phyloP scores from a whole-genome alignment of 2,888 invertebrate genomes.

The Germaria angustata region DNA sequence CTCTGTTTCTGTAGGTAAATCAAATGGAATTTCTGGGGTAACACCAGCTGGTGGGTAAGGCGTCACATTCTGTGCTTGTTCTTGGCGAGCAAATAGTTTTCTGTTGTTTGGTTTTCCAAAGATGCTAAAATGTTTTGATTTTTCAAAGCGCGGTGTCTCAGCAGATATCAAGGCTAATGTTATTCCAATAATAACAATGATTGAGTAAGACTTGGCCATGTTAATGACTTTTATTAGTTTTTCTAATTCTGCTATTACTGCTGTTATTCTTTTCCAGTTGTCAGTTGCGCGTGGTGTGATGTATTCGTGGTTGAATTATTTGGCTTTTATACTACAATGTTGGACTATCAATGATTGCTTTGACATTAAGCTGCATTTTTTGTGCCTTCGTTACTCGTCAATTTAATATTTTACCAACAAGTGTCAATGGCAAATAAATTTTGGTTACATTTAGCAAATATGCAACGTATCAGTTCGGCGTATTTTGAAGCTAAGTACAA shows the following conservation, averaged over 20 bases:
- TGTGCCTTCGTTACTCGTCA: neutral
- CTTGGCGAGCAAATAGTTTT: constrained; percentile 72
- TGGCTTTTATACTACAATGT: constrained; percentile 52
- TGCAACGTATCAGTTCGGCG: constrained; percentile 23
- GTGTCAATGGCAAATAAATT: constrained; percentile 64
- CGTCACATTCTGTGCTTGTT: constrained; percentile 66
- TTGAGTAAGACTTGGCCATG: constrained; percentile 69
- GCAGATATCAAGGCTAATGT: constrained; percentile 62
- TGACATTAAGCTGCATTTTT: constrained; percentile 48
- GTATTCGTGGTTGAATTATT: constrained; percentile 32
- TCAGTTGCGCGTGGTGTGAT: constrained; percentile 54
- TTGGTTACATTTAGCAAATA: constrained; percentile 49
- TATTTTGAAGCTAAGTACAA: constrained; percentile 44
- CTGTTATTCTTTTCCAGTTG: constrained; percentile 33
- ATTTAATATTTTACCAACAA: constrained; percentile 39
- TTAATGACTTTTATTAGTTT: constrained; percentile 57
- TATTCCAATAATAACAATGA: constrained; percentile 69
- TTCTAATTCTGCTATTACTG: constrained; percentile 8
- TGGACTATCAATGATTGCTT: constrained; percentile 48
- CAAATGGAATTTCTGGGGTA: constrained; percentile 74
- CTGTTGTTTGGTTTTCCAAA: constrained; percentile 26
- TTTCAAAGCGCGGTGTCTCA: constrained; percentile 70
- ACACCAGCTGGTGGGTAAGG: constrained; percentile 75
- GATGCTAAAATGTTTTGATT: constrained; percentile 28
- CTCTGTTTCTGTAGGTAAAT: constrained; percentile 74